Base-by-base conservation (phyloP, 2,888 invertebrate species). In the Pemphredon lugubris region DNA sequence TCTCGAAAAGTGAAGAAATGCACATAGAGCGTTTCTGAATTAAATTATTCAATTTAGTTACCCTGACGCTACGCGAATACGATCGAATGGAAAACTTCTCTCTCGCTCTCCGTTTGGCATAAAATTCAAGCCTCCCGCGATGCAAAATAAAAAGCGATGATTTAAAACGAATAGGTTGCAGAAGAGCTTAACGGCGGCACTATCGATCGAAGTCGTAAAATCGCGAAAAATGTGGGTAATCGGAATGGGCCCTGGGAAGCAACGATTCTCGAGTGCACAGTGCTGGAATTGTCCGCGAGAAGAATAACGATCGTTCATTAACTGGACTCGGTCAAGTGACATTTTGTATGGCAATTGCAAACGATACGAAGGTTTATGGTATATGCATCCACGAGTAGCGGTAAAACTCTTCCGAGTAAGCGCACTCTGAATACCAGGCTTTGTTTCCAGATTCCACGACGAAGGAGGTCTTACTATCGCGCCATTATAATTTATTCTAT, bases 251-350 rank as follows among this genome's bases (percentile, higher is more conserved):
- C 57, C 50, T n/a, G n/a, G n/a, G n/a, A n/a, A n/a, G n/a, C n/a
- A n/a, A n/a, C n/a, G n/a, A n/a, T n/a, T n/a, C n/a, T 18, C 21
- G 37, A 16, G 20, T 16, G 16, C 26, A 79, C 71, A 79, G 48
- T 68, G 58, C n/a, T 21, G 23, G 66, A 63, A 61, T 71, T 80
- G 75, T 80, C 13, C 34, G n/a, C 45, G 16, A 1, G 44, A 23
- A 69, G 47, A 79, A 71, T 68, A 61, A 71, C 32, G 44, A 68
- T 75, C 73, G 32, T 61, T 79, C 70, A 73, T 66, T 70, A 53
- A 64, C 11, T 9, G 57, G 34, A 40, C 59, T 32, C 50, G 47
- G 26, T 67, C 14, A 16, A 67, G 64, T 32, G 61, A 72, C 45
- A 79, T 72, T 79, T 72, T 58, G 63, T 42, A 66, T 34, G 51